Evolutionary conservation across 2,888 invertebrate genomes (phyloP), one percentile per base, ranked within the genome.

Genomic region (Limnephilus marmoratus): DNA sequence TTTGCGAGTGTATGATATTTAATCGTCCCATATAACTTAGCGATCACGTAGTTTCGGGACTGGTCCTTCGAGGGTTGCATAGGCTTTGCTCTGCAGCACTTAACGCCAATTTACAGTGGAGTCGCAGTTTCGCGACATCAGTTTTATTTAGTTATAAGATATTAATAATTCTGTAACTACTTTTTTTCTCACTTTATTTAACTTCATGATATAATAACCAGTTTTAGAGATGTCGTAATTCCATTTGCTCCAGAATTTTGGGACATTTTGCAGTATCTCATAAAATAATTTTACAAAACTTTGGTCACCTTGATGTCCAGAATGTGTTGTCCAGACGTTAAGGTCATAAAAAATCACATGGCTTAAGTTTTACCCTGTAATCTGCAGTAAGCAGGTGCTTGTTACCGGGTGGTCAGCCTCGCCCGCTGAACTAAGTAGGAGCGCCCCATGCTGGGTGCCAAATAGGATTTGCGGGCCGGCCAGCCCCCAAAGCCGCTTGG

Each of bases 381-480:
- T 68, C 68, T 24, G 68, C 68, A 68, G 68, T 68, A 68, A 68
- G 68, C 68, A 68, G 68, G 24, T 68, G 68, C 68, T 68, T 68
- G 68, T 24, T 68, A 68, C 68, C 24, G 24, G 68, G 24, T 68
- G 68, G 68, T 53, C 53, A 53, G 53, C 53, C 18, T 53, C 18
- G 53, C 53, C 53, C 53, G 18, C 24, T n/a, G 68, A 68, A 24
- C 68, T 68, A 68, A 68, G 68, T 68, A 68, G 68, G 24, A 68
- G 68, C 68, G 68, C 68, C 68, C 68, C 68, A 68, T 24, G 68
- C 3, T 68, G 87, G 31, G 88, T 31, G 37, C 88, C 88, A 89
- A 89, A 89, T 89, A 37, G 31, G 88, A 89, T 88, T 89, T 89
- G 88, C 81, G 88, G 88, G n/a, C 81, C 31, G 11, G 80, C 88